A percentile compares a stretch with the other conserved stretches of the same genome.
Evolutionary conservation across 2,797 vertebrate genomes (phyloP).

Genomic region (Pseudocheirus occidentalis): DNA sequence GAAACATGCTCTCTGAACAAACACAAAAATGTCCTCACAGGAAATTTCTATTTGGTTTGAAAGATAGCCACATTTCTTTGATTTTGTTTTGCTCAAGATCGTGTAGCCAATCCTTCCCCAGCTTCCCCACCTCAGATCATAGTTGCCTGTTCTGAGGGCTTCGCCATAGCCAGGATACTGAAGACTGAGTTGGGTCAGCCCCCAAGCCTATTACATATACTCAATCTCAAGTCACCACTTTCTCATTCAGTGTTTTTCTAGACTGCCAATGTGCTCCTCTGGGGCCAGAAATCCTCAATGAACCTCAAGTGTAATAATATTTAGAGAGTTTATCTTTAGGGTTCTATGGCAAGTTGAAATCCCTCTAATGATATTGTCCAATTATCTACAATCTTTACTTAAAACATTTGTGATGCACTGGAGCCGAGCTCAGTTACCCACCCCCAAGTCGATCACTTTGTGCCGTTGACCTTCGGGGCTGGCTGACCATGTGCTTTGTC

Average conservation of each 20-base stretch:
- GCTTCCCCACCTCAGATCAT: neutral
- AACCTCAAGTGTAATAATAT: conserved; percentile 64
- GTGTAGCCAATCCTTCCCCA: neutral
- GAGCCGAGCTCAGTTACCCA: conserved; percentile 85
- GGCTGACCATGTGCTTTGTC: conserved; percentile 62
- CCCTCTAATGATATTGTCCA: conserved; percentile 47
- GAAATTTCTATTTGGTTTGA: conserved; percentile 4
- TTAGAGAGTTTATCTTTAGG: conserved; percentile 74
- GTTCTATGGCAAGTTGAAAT: conserved; percentile 64
- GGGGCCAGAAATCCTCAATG: conserved; percentile 74
- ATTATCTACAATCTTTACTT: conserved; percentile 71
- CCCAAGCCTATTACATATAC: conserved; percentile 21
- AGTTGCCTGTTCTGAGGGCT: conserved; percentile 49
- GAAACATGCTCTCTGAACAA: neutral
- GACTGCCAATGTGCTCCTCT: conserved; percentile 57
- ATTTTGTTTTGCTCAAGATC: conserved; percentile 51
- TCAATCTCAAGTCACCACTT: conserved; percentile 46
- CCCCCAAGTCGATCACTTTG: conserved; percentile 76
- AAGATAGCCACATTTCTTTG: neutral
- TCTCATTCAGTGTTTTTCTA: conserved; percentile 63
- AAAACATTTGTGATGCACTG: conserved; percentile 67
- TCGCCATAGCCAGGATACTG: conserved; percentile 1
- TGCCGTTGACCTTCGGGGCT: conserved; percentile 74
- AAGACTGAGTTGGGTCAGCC: conserved; percentile 15
- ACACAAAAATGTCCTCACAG: conserved; percentile 4